Conservation (phyloP, 2,888 invertebrate genomes). For the Cephus pygmeus region DNA sequence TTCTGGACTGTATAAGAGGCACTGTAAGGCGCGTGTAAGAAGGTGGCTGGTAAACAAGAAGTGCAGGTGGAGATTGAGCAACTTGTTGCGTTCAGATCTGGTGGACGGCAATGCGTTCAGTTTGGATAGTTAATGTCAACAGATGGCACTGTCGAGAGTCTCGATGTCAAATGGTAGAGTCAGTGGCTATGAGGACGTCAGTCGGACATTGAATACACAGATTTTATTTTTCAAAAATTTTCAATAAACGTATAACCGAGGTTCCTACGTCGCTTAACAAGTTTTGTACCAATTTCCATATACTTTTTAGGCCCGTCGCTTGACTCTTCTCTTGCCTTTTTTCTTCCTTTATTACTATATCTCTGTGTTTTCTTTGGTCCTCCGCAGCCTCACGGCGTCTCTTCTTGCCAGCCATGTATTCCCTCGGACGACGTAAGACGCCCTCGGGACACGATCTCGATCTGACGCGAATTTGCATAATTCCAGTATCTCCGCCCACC, state of each 20-base stretch:
- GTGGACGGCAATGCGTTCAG: slow-evolving; percentile 38
- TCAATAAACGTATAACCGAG: neutral
- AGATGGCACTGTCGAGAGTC: slow-evolving; percentile 39
- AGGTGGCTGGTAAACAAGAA: slow-evolving; percentile 49
- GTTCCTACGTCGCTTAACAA: neutral
- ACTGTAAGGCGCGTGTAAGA: neutral
- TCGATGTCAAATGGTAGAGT: slow-evolving; percentile 44
- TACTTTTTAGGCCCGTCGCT: neutral
- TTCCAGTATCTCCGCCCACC: slow-evolving; percentile 61
- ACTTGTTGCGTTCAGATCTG: slow-evolving; percentile 47
- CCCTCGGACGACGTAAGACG: slow-evolving; percentile 41
- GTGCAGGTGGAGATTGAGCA: slow-evolving; percentile 56
- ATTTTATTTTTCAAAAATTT: neutral
- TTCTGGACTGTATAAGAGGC: neutral
- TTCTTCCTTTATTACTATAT: slow-evolving; percentile 7
- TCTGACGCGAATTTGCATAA: slow-evolving; percentile 64
- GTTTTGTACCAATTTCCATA: neutral
- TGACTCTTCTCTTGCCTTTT: neutral
- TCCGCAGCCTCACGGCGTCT: slow-evolving; percentile 8
- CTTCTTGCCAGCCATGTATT: slow-evolving; percentile 19
- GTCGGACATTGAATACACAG: neutral
- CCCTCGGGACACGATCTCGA: slow-evolving; percentile 62
- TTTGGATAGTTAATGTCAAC: slow-evolving; percentile 33
- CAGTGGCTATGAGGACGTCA: neutral
- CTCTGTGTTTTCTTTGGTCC: neutral